Base-by-base conservation (phyloP, 2,113 vertebrate species). In the Myotis yumanensis region DNA sequence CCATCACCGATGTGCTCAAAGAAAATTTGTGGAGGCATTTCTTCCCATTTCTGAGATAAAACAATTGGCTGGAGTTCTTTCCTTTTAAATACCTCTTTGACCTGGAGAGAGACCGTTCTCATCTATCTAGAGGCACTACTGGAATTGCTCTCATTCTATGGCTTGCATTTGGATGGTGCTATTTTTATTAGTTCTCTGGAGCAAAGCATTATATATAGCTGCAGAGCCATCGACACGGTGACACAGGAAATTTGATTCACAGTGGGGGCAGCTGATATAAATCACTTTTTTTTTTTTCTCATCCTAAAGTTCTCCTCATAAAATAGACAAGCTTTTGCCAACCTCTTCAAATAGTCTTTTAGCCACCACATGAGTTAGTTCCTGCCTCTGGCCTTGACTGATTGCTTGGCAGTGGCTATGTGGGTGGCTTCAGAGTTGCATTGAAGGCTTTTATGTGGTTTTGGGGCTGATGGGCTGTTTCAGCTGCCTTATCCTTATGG, bases 391-490 rank as follows among this genome's bases (percentile, higher is more conserved):
- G 97, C 93, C 89, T 94, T 97, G 98, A 97, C 96, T 97, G 97
- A 96, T 91, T 95, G 97, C 97, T 97, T 62, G 51, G 95, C 32
- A 20, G 97, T 62, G 86, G 97, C 97, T 97, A 95, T 1, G 92
- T 98, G 98, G 97, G 96, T 97, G 97, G 97, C 94, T 98, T 95
- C 76, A 84, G 96, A 86, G 82, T 91, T 95, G 93, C 76, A 90
- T 87, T 90, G 92, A 96, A 94, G 57, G 95, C 97, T 98, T 98
- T 98, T 96, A 97, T 98, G 98, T 98, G 97, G 94, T 22, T 98
- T 94, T 93, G 96, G 28, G 86, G 97, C 94, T 97, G 96, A 97
- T 97, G 94, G 95, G 89, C 95, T 97, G 90, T 98, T 98, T 97
- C 96, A 96, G 96, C 95, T 96, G 96, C 96, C 97, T 97, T 95